Percentiles rank a stretch among this genome's conserved stretches.
Conservation (phyloP, 1,140 invertebrate genomes). For the Andrena cerasifolii region DNA sequence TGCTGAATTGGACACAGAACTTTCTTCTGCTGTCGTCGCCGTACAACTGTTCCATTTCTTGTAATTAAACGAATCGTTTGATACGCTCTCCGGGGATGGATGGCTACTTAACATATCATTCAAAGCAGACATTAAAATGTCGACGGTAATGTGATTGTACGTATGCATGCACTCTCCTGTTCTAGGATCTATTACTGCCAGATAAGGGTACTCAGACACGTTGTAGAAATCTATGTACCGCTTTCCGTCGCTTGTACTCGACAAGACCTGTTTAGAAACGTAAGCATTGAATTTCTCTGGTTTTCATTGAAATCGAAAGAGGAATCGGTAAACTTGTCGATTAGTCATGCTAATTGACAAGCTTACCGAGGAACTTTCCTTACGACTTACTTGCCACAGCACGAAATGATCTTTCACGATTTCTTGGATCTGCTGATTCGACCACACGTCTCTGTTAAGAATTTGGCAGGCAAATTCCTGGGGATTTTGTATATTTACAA, state of each 20-base stretch:
- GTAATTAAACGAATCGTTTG: conserved; percentile 63
- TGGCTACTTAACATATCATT: conserved; percentile 80
- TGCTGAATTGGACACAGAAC: conserved; percentile 51
- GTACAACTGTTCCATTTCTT: conserved; percentile 68
- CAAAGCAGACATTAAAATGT: conserved; percentile 76
- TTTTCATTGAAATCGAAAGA: not conserved
- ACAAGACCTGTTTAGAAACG: conserved; percentile 83
- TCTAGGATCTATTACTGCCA: conserved; percentile 89
- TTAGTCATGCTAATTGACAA: too few species aligned
- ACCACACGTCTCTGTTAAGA: conserved; percentile 91
- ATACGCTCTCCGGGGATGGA: conserved; percentile 77
- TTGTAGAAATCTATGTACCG: conserved; percentile 89
- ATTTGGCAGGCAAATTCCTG: conserved; percentile 89
- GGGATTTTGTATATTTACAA: conserved; percentile 91
- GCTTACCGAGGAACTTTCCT: too few species aligned
- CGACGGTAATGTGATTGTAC: conserved; percentile 83
- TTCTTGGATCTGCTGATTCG: conserved; percentile 85
- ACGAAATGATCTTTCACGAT: conserved; percentile 88
- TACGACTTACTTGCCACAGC: conserved; percentile 88
- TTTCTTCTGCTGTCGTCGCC: conserved; percentile 56
- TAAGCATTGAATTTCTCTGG: conserved; percentile 18
- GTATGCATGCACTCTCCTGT: conserved; percentile 87
- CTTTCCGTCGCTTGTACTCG: conserved; percentile 87
- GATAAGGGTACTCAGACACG: conserved; percentile 86
- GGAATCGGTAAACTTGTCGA: not conserved